Evolutionary conservation across 2,113 vertebrate genomes (phyloP), one percentile per base, ranked within the genome.

Genomic region (Leptobrachium leishanense): DNA sequence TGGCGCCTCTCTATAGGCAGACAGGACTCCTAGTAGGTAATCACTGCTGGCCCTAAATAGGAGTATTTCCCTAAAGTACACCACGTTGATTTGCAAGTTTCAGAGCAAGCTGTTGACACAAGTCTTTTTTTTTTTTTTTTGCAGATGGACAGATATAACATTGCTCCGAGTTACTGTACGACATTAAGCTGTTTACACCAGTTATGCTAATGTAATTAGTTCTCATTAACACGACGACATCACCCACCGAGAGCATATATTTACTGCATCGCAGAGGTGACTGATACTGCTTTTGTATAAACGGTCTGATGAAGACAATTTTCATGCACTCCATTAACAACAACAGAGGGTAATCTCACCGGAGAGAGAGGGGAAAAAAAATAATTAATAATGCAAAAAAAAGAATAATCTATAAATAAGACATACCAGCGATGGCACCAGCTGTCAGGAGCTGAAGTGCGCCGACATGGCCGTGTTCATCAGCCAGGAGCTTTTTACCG

Each of bases 401-500:
- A 50, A 50, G 42, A 31, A 50, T 70, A 72, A 46, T 77, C 8
- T 75, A 79, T 77, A 85, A 86, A 87, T 85, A 72, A 73, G 80
- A 10, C 54, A 92, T 93, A 99, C 98, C 98, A 94, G 97, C 98
- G 68, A 99, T 93, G 12, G 98, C 98, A 88, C 98, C 98, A 75
- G 98, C 96, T 70, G 94, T 77, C 84, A 99, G 95, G 77, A 99
- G 95, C 92, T 98, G 97, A 76, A 99, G 68, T 39, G 97, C 78
- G 82, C 96, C 94, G 84, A 99, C 84, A 1, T 88, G 89, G 85
- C 98, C 97, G 0, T 93, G 88, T 78, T 99, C 98, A 85, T 99
- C 96, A 43, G 96, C 91, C 40, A 99, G 59, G n/a, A 83, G 57
- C 41, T 93, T 8, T 88, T 99, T 99, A 84, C 88, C 93, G 79